Evolutionary conservation across 2,888 invertebrate genomes (phyloP), one percentile per base, ranked within the genome.

Genomic region (Meiosimyza platycephala): DNA sequence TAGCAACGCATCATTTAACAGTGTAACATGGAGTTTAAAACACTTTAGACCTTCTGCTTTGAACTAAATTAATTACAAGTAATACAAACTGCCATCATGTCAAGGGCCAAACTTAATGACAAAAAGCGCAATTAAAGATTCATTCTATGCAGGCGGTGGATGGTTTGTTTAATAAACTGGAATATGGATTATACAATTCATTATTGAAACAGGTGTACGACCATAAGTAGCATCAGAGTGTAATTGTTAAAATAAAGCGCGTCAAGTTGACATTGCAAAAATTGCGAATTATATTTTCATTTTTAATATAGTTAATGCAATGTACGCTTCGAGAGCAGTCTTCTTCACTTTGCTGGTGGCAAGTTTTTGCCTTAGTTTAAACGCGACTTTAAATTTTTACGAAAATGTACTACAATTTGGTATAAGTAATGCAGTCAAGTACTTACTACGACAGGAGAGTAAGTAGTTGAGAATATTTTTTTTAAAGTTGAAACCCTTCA

Each of bases 371-470:
- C 67, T 67, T 15, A 40, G 11, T 33, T 47, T 33, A n/a, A 9
- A 7, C 16, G 15, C 3, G 4, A 18, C 59, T 28, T 1, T 48
- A 9, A 60, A 28, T 12, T 59, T 51, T 28, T 69, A 51, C 47
- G 60, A 69, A 12, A 69, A n/a, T 40, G 50, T 76, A 7, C 18
- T 66, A 22, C 73, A 77, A 64, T 13, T 76, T 60, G 78, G 78
- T 3, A 22, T 77, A 7, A 62, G 51, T 6, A 75, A 76, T 63
- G 48, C 59, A 1, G 6, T 54, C 0, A 62, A 73, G 15, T 71
- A 76, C 52, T 15, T 66, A 15, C 54, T 76, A n/a, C 68, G 55
- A 0, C 67, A 60, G 6, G 66, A 63, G 59, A 63, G 77, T 78
- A 69, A 52, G 75, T 76, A 15, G 22, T 54, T 65, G 1, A 47